Conservation (phyloP, 2,888 invertebrate species). For the Pecten maximus region DNA sequence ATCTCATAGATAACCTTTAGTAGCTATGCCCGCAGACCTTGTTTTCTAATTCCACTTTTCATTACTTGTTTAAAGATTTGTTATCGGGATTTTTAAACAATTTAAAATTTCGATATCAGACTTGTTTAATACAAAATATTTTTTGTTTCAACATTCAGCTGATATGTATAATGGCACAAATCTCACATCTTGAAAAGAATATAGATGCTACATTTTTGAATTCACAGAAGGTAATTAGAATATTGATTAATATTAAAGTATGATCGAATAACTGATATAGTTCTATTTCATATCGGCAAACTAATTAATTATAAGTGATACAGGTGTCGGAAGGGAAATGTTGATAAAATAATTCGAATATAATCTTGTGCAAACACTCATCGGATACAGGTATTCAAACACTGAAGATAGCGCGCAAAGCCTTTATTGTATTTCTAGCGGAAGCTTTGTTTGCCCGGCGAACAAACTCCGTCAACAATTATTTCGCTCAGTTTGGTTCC, state of each 20-base stretch:
- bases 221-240: neutral
- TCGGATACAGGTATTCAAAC: slow-evolving; percentile 1
- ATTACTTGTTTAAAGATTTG: neutral
- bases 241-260: neutral
- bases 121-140: neutral
- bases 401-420: neutral
- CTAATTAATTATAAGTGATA: neutral
- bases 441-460: neutral
- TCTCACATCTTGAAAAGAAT: neutral
- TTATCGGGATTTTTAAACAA: neutral
- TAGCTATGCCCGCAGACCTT: neutral
- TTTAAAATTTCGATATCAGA: neutral
- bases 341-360: slow-evolving; percentile 8
- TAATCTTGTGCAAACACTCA: slow-evolving; percentile 11
- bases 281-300: neutral
- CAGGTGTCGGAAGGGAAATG: neutral
- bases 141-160: neutral
- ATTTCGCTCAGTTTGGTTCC: neutral
- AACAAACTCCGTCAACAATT: neutral
- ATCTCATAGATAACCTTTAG: neutral
- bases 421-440: neutral
- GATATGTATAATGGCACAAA: neutral
- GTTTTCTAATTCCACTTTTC: neutral
- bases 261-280: neutral
- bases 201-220: neutral